These are phyloP conservation scores for Phodopus roborovskii DNA, from an alignment of 2,113 vertebrate genomes.

Conservation along the genomic window DNA sequence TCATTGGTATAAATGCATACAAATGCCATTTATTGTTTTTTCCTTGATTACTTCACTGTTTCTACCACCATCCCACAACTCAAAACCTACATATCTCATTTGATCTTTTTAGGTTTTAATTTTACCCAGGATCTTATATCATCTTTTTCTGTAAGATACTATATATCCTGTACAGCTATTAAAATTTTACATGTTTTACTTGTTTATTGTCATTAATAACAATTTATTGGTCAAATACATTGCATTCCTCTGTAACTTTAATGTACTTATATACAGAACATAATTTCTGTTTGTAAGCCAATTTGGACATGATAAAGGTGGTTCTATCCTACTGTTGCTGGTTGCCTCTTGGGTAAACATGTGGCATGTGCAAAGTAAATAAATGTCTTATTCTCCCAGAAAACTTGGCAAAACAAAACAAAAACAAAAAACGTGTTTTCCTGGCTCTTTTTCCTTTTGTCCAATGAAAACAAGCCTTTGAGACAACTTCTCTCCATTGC, in stretches of 20 bases:
- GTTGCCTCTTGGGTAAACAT: conserved; percentile 53
- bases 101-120: neutral
- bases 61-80: neutral
- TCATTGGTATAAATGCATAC: too few relatives aligned
- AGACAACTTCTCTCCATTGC: conserved; percentile 53
- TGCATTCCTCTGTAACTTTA: conserved; percentile 1
- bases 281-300: neutral
- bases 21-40: neutral
- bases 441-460: conserved; percentile 47
- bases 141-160: neutral
- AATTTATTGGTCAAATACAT: conserved; percentile 49
- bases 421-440: neutral
- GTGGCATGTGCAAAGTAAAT: conserved; percentile 53
- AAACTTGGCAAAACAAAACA: conserved; percentile 69
- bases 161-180: neutral
- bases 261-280: conserved; percentile 56
- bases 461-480: conserved; percentile 59
- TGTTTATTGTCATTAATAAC: conserved; percentile 7
- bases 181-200: neutral
- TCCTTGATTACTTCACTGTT: neutral
- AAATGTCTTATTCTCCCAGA: conserved; percentile 56
- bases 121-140: neutral
- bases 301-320: conserved; percentile 48
- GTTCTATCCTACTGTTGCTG: neutral
- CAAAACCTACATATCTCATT: neutral